These are phyloP conservation scores for Erebia aethiops DNA, from an alignment of 2,888 invertebrate species.

Conservation along the genomic window DNA sequence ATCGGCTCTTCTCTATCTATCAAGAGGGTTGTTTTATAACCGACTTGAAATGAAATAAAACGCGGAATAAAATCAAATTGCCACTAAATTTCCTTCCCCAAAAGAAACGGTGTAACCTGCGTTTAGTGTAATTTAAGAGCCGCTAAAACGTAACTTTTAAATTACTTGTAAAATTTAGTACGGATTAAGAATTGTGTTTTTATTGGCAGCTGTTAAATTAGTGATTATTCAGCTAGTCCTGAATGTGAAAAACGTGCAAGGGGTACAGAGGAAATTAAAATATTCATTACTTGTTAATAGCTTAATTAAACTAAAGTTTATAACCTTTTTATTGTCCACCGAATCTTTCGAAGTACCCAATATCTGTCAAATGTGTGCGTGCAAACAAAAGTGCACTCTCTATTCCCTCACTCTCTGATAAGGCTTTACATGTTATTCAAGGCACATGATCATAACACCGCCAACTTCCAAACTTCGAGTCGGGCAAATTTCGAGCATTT, in stretches of 20 bases:
- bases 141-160: constrained; percentile 51
- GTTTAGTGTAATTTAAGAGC: constrained; percentile 52
- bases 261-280: background rate
- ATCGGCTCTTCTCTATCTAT: constrained; percentile 21
- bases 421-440: too few species aligned
- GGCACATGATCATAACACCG: too few species aligned
- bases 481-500: too few species aligned
- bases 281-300: background rate
- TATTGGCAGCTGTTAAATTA: constrained; percentile 1
- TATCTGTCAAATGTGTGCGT: too few species aligned
- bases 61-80: constrained; percentile 59
- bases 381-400: too few species aligned
- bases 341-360: too few species aligned
- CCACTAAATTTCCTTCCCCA: constrained; percentile 47
- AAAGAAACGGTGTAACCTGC: constrained; percentile 56
- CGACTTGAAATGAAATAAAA: constrained; percentile 26
- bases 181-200: background rate
- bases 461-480: too few species aligned
- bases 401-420: too few species aligned
- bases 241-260: background rate
- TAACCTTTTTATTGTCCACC: too few species aligned
- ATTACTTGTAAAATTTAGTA: background rate
- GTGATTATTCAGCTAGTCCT: background rate
- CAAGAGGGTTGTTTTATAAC: constrained; percentile 44
- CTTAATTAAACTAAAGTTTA: background rate